phyloP scores from a whole-genome alignment of 1,140 invertebrate species.

The Leucophenga varia region DNA sequence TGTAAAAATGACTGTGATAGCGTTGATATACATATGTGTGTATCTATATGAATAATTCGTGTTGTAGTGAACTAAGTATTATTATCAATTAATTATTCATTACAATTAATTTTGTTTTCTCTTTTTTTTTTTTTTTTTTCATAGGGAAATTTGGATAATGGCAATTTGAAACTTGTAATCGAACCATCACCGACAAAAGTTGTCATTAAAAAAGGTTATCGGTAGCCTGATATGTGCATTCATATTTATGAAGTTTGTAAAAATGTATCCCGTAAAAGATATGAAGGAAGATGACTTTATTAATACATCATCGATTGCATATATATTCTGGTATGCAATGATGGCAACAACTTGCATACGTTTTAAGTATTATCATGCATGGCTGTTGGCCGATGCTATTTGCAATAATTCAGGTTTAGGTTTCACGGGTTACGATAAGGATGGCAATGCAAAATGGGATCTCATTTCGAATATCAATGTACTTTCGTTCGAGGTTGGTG shows the following conservation, averaged over 20 bases:
- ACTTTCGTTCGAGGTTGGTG: conserved; percentile 83
- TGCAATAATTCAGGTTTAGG: conserved; percentile 93
- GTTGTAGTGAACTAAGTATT: too few species aligned
- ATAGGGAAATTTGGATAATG: conserved; percentile 55
- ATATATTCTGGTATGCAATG: conserved; percentile 70
- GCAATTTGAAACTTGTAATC: conserved; percentile 55
- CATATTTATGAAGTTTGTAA: conserved; percentile 65
- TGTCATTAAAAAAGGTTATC: conserved; percentile 68
- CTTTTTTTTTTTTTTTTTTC: conserved; percentile 1
- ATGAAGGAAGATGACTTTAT: conserved; percentile 74
- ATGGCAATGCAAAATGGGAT: conserved; percentile 80
- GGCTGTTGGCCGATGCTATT: conserved; percentile 90
- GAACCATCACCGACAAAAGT: conserved; percentile 66
- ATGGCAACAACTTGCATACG: conserved; percentile 75
- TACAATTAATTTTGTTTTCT: too few species aligned
- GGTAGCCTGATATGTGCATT: conserved; percentile 67
- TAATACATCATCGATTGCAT: conserved; percentile 60
- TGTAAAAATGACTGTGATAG: too few species aligned
- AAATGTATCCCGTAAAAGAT: conserved; percentile 65
- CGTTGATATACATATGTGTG: too few species aligned
- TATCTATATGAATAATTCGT: too few species aligned
- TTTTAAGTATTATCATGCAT: conserved; percentile 96
- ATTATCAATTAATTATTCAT: too few species aligned
- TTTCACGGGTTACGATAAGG: conserved; percentile 77
- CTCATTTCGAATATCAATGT: conserved; percentile 89